Base-by-base conservation (phyloP, 2,888 invertebrate genomes). In the Antitype chi region DNA sequence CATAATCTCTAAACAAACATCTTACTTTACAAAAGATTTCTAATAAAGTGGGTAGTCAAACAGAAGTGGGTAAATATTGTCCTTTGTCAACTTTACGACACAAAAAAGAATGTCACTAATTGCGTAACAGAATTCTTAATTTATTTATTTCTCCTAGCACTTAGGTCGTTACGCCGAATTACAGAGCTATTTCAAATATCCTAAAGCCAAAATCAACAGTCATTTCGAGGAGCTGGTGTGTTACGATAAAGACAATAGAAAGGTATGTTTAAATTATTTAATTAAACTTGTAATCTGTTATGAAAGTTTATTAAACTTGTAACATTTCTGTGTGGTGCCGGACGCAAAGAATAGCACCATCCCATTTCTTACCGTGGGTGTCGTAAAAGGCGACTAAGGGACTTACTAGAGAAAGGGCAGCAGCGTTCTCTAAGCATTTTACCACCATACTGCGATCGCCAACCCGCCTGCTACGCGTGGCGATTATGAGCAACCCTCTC, bases 141-240 rank as follows among this genome's bases (percentile, higher is more conserved):
- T 72, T 59, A 25, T 57, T 53, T 68, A 67, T 84, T 73, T 71
- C 25, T 92, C 91, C 57, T 81, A 96, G 96, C 95, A 95, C 87
- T 91, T 96, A 82, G 96, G 96, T 68, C 94, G 96, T 17, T 96
- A 95, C 72, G 86, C 87, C 6, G 96, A 96, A 87, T 79, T 96
- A 62, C 89, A 91, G 68, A 90, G 86, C 67, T 96, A 96, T 87
- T 96, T 94, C 81, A 90, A 88, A 84, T 83, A 91, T 78, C 96
- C 96, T 3, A 95, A 93, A 89, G 79, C 89, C 2, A 89, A 90
- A 67, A 8, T 94, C 4, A 96, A 94, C 76, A 94, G 92, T 63
- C 96, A 96, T 80, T 96, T 96, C 80, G 96, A 96, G 87, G 96
- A 96, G 86, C 84, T 96, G 43, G 86, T 90, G 15, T 96, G 96